Conservation (phyloP, 2,888 invertebrate genomes). For the Cephus runcator region DNA sequence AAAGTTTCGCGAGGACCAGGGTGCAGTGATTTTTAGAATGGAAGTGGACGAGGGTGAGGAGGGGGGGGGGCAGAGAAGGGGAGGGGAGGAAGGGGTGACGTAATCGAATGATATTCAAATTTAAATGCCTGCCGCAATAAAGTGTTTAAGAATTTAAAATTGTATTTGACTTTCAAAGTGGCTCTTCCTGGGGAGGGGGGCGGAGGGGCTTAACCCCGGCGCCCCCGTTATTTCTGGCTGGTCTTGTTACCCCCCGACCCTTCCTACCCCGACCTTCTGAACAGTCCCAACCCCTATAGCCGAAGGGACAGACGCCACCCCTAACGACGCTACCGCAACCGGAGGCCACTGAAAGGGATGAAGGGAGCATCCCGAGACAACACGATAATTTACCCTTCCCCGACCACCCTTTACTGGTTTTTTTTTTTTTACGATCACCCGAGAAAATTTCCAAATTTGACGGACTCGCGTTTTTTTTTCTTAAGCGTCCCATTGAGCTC, state of each 20-base stretch:
- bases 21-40: background rate
- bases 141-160: constrained; percentile 59
- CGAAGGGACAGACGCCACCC: background rate
- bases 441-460: too few species aligned
- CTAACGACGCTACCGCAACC: background rate
- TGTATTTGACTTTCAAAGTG: constrained; percentile 58
- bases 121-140: constrained; percentile 58
- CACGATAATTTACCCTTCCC: too few species aligned
- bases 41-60: background rate
- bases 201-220: background rate
- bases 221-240: background rate
- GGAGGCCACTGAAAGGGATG: background rate
- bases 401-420: too few species aligned
- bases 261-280: background rate
- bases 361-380: too few species aligned
- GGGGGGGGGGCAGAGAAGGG: background rate
- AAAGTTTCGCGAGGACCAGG: background rate
- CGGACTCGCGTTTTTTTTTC: too few species aligned
- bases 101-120: constrained; percentile 62
- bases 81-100: constrained; percentile 30
- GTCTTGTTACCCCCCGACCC: background rate
- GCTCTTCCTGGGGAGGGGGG: constrained; percentile 7
- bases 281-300: background rate
- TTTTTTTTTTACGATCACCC: too few species aligned
- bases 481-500: too few species aligned